These are phyloP conservation scores for Macrobrachium rosenbergii DNA, from an alignment of 1,140 invertebrate genomes.

Conservation along the genomic window DNA sequence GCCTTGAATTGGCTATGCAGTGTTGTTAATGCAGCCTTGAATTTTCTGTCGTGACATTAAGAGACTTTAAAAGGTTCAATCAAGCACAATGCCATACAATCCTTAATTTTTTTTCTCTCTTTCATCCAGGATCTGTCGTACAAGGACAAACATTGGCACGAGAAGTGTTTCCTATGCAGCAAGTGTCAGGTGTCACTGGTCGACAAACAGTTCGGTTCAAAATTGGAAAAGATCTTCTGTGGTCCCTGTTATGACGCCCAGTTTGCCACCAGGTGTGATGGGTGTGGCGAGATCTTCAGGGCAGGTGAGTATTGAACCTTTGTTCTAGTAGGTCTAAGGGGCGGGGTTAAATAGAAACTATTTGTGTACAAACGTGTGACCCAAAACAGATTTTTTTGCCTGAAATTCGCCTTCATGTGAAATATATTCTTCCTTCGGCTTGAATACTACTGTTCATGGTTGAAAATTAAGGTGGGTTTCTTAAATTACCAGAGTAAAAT, in stretches of 20 bases:
- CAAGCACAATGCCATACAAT: not conserved
- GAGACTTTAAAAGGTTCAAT: not conserved
- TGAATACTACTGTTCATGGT: no score
- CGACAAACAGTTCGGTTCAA: constrained; percentile 99
- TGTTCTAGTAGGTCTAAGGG: not conserved
- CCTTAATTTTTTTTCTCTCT: constrained; percentile 40
- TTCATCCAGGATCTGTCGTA: constrained; percentile 95
- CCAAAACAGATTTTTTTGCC: no score
- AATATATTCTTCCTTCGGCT: no score
- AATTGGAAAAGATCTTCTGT: constrained; percentile 95
- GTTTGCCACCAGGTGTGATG: constrained; percentile 98
- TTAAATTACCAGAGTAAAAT: no score
- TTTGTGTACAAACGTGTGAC: no score
- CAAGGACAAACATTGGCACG: constrained; percentile 99
- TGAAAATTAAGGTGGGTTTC: no score
- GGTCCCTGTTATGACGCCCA: constrained; percentile 99
- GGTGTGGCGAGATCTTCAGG: constrained; percentile 97
- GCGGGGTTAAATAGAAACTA: no score
- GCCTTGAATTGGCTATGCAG: no score
- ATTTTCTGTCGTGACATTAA: no score
- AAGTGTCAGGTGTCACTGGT: constrained; percentile 98
- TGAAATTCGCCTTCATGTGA: no score
- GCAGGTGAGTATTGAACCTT: constrained; percentile 82
- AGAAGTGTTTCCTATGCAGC: constrained; percentile 98
- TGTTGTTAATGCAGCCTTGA: no score